Base-by-base conservation (phyloP, 1,140 invertebrate species). In the Scaptomyza pallida region DNA sequence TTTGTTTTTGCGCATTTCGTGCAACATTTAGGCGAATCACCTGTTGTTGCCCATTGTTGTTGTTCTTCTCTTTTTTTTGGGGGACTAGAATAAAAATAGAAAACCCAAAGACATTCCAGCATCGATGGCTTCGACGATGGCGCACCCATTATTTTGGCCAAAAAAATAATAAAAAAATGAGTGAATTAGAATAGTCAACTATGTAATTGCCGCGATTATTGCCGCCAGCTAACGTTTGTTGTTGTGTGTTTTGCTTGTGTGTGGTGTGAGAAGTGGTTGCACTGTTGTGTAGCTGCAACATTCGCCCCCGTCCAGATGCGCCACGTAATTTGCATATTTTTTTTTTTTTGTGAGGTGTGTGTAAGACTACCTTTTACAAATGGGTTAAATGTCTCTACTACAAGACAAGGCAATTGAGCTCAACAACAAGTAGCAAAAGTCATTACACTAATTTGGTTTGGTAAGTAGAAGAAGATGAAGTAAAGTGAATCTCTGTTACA, bases 101-200 rank as follows among this genome's bases (percentile, higher is more conserved):
- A 67, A 54, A 40, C 57, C 69, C 61, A 68, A 73, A 70, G 40
- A 54, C 55, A 82, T 77, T 77, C 69, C 72, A 64, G n/a, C 15
- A 30, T 21, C 30, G 45, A 62, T 41, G 60, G 26, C 26, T 30
- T 6, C 56, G 23, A n/a, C n/a, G n/a, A n/a, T 50, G 80, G 79
- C 76, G 77, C 81, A 86, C 81, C 81, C 83, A 57, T 81, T 82
- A 57, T 62, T 75, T 79, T 35, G 61, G 59, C 51, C 52, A 75
- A 88, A n/a, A n/a, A n/a, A n/a, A n/a, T n/a, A n/a, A n/a, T n/a
- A n/a, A n/a, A n/a, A n/a, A 78, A 82, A 72, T 86, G 74, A 88
- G 81, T 86, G 71, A 81, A 88, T 88, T 88, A 78, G 82, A 81
- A 81, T 88, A 78, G 82, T 71, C 70, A 82, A 75, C 74, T 75